Conservation (phyloP, 2,797 vertebrate genomes). For the Hybognathus amarus region DNA sequence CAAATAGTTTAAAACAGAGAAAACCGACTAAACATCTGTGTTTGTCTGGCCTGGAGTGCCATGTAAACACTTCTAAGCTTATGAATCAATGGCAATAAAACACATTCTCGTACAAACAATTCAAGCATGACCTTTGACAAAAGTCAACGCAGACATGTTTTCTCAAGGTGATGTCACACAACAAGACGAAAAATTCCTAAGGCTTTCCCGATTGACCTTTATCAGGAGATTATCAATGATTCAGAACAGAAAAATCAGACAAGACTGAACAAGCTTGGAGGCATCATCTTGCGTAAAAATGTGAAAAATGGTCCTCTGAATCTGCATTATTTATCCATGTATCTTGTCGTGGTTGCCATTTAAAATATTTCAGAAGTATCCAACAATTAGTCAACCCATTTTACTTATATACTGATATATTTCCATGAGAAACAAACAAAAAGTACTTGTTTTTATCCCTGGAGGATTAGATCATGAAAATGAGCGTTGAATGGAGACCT, state of each 20-base stretch:
- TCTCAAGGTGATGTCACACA: slow-evolving; percentile 1
- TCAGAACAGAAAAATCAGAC: slow-evolving; percentile 27
- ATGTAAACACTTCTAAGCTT: not conserved
- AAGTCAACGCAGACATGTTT: not conserved
- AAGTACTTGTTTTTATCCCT: not conserved
- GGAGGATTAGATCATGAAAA: not conserved
- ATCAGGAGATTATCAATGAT: slow-evolving; percentile 2
- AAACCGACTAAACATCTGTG: not conserved
- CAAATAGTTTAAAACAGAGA: no score
- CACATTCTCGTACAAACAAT: not conserved
- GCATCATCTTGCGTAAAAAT: not conserved
- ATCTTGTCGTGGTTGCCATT: not conserved
- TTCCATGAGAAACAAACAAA: not conserved
- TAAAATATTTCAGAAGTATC: not conserved
- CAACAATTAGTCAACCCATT: not conserved
- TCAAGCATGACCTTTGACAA: slow-evolving; percentile 30
- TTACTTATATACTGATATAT: not conserved
- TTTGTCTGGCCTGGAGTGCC: not conserved
- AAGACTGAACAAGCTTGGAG: slow-evolving; percentile 29
- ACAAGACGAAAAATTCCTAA: not conserved
- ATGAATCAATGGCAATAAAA: slow-evolving; percentile 30
- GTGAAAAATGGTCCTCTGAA: not conserved
- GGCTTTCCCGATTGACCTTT: slow-evolving; percentile 27
- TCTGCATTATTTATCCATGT: not conserved
- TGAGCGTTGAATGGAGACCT: not conserved